phyloP scores from a whole-genome alignment of 2,113 vertebrate genomes.

The Phyllopteryx taeniolatus region DNA sequence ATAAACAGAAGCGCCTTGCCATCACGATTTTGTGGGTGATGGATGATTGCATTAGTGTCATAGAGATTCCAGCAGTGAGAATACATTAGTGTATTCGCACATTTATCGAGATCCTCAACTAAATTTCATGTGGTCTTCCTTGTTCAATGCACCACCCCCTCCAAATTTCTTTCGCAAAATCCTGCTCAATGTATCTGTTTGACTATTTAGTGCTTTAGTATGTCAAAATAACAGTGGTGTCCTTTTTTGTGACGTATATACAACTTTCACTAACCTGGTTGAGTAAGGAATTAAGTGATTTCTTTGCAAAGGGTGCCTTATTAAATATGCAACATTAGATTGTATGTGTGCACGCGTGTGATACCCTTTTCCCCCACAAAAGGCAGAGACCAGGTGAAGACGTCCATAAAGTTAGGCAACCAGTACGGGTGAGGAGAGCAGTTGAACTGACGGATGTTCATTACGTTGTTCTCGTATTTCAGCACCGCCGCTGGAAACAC shows the following conservation, averaged over 20 bases:
- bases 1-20: neutral
- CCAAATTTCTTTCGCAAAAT: neutral
- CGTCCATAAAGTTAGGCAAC: slow-evolving; percentile 83
- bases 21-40: neutral
- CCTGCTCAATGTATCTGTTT: neutral
- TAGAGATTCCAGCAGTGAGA: neutral
- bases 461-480: slow-evolving; percentile 83
- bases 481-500: slow-evolving; percentile 71
- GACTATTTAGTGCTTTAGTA: neutral
- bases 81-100: neutral
- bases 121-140: neutral
- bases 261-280: neutral
- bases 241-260: neutral
- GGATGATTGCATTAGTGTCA: neutral
- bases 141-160: neutral
- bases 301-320: neutral
- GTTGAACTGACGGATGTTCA: slow-evolving; percentile 84
- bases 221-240: neutral
- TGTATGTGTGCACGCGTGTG: neutral
- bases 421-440: slow-evolving; percentile 82
- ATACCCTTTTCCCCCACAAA: slow-evolving; percentile 81
- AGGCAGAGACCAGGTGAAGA: slow-evolving; percentile 81
- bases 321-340: neutral
- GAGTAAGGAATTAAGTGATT: neutral
- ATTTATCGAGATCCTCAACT: neutral